Evolutionary conservation across 1,140 invertebrate genomes (phyloP).

Genomic region (Solenopsis fugax): DNA sequence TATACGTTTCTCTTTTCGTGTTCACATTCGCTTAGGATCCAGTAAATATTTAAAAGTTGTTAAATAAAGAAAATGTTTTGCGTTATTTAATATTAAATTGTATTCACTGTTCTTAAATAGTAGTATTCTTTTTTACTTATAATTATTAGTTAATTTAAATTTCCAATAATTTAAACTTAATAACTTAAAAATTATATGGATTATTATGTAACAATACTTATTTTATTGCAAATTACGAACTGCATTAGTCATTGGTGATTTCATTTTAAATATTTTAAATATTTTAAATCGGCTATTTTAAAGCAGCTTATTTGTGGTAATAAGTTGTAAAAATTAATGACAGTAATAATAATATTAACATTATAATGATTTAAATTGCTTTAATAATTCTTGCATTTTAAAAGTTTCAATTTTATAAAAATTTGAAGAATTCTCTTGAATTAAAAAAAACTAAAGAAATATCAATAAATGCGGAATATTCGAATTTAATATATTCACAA

Average conservation of each 20-base stretch:
- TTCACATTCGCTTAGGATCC: not conserved
- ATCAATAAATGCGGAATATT: not conserved
- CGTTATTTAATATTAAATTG: not conserved
- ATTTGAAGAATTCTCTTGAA: not conserved
- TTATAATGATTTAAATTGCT: not conserved
- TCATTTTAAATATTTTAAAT: not conserved
- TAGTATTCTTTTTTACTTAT: not conserved
- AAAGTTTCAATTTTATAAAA: not conserved
- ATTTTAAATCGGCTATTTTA: not conserved
- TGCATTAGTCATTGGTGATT: not conserved
- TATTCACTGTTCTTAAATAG: not conserved
- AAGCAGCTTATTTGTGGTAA: not conserved
- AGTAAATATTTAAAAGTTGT: not conserved
- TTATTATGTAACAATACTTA: not conserved
- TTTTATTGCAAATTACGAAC: not conserved
- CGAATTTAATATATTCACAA: not conserved
- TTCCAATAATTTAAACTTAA: not conserved
- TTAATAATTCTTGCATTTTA: constrained; percentile 6
- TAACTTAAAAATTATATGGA: constrained; percentile 11
- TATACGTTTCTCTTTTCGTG: not conserved
- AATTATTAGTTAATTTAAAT: not conserved
- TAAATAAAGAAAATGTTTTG: not conserved
- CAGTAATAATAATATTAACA: not conserved
- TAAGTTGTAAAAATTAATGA: not conserved
- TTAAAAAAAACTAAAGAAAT: not conserved